Conservation (phyloP, 2,797 vertebrate genomes). For the Manis javanica region DNA sequence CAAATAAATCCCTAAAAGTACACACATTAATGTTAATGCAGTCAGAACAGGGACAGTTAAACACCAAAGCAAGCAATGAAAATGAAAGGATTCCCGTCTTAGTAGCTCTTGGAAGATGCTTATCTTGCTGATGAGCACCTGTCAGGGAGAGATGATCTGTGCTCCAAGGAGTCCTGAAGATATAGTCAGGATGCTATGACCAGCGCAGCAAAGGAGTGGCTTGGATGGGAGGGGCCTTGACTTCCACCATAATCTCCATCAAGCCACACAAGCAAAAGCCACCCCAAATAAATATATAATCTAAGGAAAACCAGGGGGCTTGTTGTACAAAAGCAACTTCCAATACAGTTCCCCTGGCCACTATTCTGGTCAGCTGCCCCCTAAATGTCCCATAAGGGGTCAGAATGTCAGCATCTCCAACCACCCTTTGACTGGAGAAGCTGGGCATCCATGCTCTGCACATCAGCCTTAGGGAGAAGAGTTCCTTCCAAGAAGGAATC, state of each 20-base stretch:
- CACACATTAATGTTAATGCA: background rate
- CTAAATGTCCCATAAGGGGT: background rate
- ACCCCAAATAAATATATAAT: background rate
- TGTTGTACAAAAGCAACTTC: background rate
- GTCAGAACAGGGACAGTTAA: background rate
- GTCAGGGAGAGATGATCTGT: background rate
- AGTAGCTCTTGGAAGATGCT: background rate
- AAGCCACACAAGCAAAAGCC: background rate
- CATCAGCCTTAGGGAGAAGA: background rate
- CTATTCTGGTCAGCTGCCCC: background rate
- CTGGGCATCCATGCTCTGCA: background rate
- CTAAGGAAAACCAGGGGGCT: background rate
- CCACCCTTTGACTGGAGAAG: background rate
- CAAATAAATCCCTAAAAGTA: conserved; percentile 53
- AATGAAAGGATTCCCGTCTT: background rate
- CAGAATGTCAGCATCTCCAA: background rate
- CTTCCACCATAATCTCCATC: background rate
- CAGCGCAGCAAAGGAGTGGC: background rate
- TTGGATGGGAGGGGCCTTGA: background rate
- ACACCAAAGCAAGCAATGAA: background rate
- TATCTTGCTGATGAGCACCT: background rate
- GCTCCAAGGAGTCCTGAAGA: background rate
- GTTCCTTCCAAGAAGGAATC: background rate
- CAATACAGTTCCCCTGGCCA: background rate
- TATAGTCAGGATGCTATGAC: background rate